Conservation (phyloP, 2,888 invertebrate genomes). For the Microplitis deprimator region DNA sequence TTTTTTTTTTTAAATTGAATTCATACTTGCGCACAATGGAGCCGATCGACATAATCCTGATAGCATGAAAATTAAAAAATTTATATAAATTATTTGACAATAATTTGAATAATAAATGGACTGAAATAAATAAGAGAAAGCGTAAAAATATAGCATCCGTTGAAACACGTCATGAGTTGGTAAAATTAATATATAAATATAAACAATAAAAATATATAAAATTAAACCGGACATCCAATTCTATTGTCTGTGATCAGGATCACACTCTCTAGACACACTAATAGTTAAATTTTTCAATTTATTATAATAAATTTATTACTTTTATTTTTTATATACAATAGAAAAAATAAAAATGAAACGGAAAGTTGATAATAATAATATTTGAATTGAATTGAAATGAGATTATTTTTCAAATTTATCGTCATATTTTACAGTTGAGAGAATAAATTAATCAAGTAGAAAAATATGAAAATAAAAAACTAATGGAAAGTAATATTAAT, state of each 20-base stretch:
- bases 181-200: not conserved
- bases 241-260: not conserved
- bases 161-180: not conserved
- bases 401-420: not conserved
- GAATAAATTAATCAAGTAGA: not conserved
- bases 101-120: not conserved
- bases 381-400: too few species aligned
- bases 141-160: slow-evolving; percentile 2
- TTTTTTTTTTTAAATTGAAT: slow-evolving; percentile 34
- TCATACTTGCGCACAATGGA: slow-evolving; percentile 72
- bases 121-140: not conserved
- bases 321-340: not conserved
- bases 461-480: not conserved
- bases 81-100: slow-evolving; percentile 38
- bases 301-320: not conserved
- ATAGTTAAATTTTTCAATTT: not conserved
- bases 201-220: not conserved
- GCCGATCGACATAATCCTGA: slow-evolving; percentile 73
- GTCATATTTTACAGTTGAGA: not conserved
- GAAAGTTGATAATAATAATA: not conserved
- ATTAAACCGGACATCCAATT: slow-evolving; percentile 8
- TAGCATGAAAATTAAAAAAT: slow-evolving; percentile 61
- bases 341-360: not conserved
- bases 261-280: slow-evolving; percentile 39
- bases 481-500: not conserved